Conservation (phyloP, 2,113 vertebrate species). For the Regulus satrapa region DNA sequence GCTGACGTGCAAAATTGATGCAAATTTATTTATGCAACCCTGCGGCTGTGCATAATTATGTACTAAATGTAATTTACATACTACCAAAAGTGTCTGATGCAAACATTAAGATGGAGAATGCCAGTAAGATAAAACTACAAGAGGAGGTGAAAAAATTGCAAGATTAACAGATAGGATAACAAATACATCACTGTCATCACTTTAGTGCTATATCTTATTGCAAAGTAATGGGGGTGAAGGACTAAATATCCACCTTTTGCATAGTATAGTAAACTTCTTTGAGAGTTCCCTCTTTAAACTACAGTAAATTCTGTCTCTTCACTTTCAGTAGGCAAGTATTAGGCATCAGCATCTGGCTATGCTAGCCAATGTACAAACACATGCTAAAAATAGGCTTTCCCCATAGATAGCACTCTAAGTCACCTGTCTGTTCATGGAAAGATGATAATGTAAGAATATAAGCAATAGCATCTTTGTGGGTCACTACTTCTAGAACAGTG, state of each 20-base stretch:
- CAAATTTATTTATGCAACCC: conserved; percentile 19
- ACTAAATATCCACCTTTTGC: background rate
- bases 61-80: background rate
- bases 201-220: background rate
- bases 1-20: background rate
- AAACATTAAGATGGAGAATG: background rate
- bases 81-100: background rate
- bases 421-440: background rate
- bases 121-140: background rate
- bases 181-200: background rate
- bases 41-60: background rate
- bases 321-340: background rate
- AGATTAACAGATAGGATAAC: background rate
- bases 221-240: background rate
- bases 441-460: background rate
- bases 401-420: background rate
- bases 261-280: background rate
- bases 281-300: background rate
- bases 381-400: background rate
- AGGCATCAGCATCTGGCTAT: background rate
- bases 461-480: background rate
- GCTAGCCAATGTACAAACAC: background rate
- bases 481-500: background rate
- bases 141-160: background rate
- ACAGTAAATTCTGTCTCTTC: background rate